Evolutionary conservation across 2,113 vertebrate genomes (phyloP).

Genomic region (Hippocampus zosterae): DNA sequence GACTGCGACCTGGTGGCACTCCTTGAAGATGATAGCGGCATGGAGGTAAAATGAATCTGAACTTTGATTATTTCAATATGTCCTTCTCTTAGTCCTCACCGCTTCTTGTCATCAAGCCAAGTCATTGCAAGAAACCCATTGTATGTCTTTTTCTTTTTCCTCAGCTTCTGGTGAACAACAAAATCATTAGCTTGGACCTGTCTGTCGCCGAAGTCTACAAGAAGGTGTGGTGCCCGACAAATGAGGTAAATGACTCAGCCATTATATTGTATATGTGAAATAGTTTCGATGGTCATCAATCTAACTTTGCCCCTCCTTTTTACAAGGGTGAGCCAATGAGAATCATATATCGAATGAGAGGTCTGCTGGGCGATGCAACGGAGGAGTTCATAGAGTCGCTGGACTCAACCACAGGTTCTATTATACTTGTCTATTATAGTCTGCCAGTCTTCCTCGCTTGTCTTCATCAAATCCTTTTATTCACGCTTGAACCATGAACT

Average conservation of each 20-base stretch:
- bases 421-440: background rate
- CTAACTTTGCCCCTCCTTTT: constrained; percentile 11
- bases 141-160: constrained; percentile 13
- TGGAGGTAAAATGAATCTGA: constrained; percentile 79
- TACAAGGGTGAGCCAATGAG: constrained; percentile 95
- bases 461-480: background rate
- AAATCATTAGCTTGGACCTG: constrained; percentile 97
- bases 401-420: constrained; percentile 92
- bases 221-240: constrained; percentile 99
- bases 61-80: background rate
- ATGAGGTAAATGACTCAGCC: constrained; percentile 77
- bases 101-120: background rate
- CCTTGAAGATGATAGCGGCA: constrained; percentile 96
- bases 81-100: background rate
- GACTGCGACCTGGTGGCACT: constrained; percentile 97
- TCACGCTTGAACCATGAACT: background rate
- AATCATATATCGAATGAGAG: constrained; percentile 98
- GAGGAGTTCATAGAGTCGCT: constrained; percentile 98
- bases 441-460: background rate
- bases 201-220: constrained; percentile 97
- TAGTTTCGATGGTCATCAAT: background rate
- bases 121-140: background rate
- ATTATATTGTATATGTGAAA: background rate
- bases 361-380: constrained; percentile 93
- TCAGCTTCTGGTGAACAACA: constrained; percentile 97